Base-by-base conservation (phyloP, 2,113 vertebrate species). In the Benthochromis sp. region DNA sequence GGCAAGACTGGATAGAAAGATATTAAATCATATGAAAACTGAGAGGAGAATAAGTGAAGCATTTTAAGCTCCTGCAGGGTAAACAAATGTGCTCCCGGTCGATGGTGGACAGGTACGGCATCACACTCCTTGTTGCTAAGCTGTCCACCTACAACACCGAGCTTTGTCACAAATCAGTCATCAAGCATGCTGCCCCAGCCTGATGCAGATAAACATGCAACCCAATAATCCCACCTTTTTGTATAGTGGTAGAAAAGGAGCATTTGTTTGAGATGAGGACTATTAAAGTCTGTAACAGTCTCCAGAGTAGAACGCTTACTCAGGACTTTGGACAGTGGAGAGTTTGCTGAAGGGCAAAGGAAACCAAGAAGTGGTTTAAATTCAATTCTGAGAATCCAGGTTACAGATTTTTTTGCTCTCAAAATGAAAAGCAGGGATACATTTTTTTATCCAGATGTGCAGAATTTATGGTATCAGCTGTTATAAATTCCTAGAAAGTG, bases 121-220 rank as follows among this genome's bases (percentile, higher is more conserved):
- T n/a, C 50, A 78, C 61, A 40, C 79, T n/a, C 36, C 55, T 47
- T 29, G 84, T 80, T 59, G 24, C 80, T 90, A 83, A 55, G 83
- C 89, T 57, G 43, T 71, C 85, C 59, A 93, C 93, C 86, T 84
- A 87, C 47, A 88, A 92, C 90, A 88, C 91, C 85, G 78, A 87
- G 78, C 89, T 93, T 86, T 79, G 73, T 84, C 53, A 57, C 82
- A 86, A 89, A 92, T 89, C 83, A 84, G 59, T 82, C 85, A 13
- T 86, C 82, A 55, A 81, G 87, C 87, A 93, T 83, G 87, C 87
- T 89, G 90, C 93, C 91, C 91, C 92, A 83, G 19, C 86, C 86
- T 92, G 91, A 84, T 88, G 91, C 84, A 83, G 91, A 95, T 94
- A 93, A 94, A 94, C 81, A 16, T 82, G 92, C 89, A 94, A 92